phyloP scores from a whole-genome alignment of 2,888 invertebrate genomes.

The Drosophila stalkeri region DNA sequence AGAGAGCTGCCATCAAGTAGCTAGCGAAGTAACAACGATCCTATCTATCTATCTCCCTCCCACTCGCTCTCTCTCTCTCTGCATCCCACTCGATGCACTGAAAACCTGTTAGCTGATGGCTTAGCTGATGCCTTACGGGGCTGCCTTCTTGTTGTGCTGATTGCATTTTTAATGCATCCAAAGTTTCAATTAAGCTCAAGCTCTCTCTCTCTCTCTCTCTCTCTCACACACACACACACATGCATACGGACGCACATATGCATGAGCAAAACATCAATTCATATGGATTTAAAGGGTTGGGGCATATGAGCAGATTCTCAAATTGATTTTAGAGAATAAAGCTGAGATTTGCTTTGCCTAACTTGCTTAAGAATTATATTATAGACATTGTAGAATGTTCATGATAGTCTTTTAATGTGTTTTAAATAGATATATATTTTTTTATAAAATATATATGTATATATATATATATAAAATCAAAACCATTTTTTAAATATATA shows the following conservation, averaged over 20 bases:
- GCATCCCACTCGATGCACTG: slow-evolving; percentile 32
- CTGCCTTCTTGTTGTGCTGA: slow-evolving; percentile 63
- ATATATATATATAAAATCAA: no score
- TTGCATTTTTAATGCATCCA: slow-evolving; percentile 75
- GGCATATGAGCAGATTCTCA: not conserved
- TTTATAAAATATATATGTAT: no score
- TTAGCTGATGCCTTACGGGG: slow-evolving; percentile 17
- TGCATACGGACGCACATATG: not conserved
- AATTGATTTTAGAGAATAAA: not conserved
- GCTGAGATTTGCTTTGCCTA: not conserved
- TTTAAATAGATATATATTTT: no score
- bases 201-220: no score
- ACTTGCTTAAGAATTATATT: not conserved
- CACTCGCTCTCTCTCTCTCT: not conserved
- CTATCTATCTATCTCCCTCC: not conserved
- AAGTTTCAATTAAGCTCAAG: slow-evolving; percentile 71
- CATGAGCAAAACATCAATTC: slow-evolving; percentile 4
- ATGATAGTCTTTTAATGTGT: no score
- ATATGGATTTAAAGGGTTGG: not conserved
- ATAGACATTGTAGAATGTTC: no score
- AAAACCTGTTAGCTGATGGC: slow-evolving; percentile 36
- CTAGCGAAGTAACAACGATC: slow-evolving; percentile 47
- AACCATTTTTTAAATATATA: no score
- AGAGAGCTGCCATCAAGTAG: slow-evolving; percentile 48
- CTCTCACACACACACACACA: not conserved